These are phyloP conservation scores for Diaperis boleti DNA, from an alignment of 2,888 invertebrate species.

Conservation along the genomic window DNA sequence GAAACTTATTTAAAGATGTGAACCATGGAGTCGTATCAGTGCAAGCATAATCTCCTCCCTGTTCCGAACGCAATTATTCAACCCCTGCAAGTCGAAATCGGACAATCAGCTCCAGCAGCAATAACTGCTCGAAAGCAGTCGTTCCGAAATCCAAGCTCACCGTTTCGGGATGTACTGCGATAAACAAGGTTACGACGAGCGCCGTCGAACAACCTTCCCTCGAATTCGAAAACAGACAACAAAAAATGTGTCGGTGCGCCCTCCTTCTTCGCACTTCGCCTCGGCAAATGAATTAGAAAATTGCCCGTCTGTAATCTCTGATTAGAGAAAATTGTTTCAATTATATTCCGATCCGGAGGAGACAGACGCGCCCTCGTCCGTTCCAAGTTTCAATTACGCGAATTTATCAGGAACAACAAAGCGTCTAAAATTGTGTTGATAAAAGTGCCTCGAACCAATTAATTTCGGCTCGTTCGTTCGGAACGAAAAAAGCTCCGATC, in stretches of 20 bases:
- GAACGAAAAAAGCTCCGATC: conserved; percentile 25
- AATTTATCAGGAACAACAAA: conserved; percentile 44
- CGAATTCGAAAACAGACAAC: conserved; percentile 14
- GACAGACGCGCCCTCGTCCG: conserved; percentile 35
- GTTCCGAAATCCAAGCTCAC: conserved; percentile 35
- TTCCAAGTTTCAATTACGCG: conserved; percentile 44
- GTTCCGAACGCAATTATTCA: conserved; percentile 32
- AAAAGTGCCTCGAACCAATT: conserved; percentile 44
- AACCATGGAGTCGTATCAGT: no score
- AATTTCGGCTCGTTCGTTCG: conserved; percentile 42
- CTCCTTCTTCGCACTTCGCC: conserved; percentile 2
- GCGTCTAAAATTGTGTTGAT: conserved; percentile 43
- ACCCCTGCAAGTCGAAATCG: conserved; percentile 39
- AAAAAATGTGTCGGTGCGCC: conserved; percentile 18
- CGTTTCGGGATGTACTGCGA: conserved; percentile 32
- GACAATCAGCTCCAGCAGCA: conserved; percentile 40
- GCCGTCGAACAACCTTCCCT: conserved; percentile 29
- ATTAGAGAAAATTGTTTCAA: conserved; percentile 41
- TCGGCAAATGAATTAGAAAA: conserved; percentile 39
- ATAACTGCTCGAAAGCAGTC: conserved; percentile 34
- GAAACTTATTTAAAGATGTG: no score
- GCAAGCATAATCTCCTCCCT: no score
- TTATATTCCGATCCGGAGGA: conserved; percentile 38
- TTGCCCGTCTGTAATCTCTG: conserved; percentile 38
- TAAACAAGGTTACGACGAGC: conserved; percentile 40